Evolutionary conservation across 2,888 invertebrate species (phyloP).

Genomic region (Brachypterus glaber): DNA sequence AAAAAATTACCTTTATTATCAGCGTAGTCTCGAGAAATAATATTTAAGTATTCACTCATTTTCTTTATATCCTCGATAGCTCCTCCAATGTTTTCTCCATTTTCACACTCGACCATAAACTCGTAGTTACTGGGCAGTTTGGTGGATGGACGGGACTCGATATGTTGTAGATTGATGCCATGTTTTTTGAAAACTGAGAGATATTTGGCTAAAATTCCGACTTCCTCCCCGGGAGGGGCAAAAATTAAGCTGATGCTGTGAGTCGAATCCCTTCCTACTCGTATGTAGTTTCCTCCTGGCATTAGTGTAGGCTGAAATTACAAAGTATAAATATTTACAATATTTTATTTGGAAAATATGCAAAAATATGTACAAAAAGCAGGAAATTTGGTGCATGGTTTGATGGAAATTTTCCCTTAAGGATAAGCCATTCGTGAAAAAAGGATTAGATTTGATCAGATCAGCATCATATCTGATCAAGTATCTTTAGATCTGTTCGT

Average conservation of each 20-base stretch:
- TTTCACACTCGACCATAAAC: conserved; percentile 90
- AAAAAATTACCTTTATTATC: conserved; percentile 56
- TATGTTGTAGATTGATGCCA: conserved; percentile 77
- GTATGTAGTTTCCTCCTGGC: conserved; percentile 76
- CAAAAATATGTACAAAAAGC: not conserved
- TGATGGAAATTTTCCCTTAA: no score
- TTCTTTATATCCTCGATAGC: conserved; percentile 66
- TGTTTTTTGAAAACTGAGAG: conserved; percentile 79
- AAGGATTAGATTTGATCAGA: no score
- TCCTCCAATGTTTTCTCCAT: conserved; percentile 61
- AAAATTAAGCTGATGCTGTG: conserved; percentile 79
- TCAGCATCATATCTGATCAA: no score
- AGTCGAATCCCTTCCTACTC: conserved; percentile 63
- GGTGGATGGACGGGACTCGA: conserved; percentile 86
- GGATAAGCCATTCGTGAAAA: no score
- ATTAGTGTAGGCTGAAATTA: conserved; percentile 62
- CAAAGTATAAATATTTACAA: not conserved
- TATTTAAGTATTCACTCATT: conserved; percentile 69
- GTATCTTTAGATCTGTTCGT: no score
- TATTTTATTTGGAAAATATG: not conserved
- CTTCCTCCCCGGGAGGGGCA: conserved; percentile 70
- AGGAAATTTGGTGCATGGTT: no score
- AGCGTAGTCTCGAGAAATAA: conserved; percentile 80
- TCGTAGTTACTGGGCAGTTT: conserved; percentile 72
- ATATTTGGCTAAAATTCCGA: conserved; percentile 81